Percentiles rank a stretch among this genome's conserved stretches.
These are phyloP conservation scores for Salvator merianae DNA, from an alignment of 2,113 vertebrate genomes.

Conservation along the genomic window DNA sequence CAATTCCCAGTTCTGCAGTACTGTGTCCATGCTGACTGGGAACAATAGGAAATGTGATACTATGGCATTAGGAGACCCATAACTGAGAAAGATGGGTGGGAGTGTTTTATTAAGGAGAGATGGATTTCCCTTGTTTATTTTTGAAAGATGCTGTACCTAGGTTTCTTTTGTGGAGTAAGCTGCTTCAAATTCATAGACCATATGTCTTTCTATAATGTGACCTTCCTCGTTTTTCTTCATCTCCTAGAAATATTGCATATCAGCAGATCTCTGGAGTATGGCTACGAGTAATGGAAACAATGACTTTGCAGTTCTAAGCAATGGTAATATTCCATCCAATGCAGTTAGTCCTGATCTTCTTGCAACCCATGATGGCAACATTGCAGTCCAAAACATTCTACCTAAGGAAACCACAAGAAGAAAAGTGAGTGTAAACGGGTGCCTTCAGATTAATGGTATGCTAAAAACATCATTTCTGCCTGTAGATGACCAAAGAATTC, in stretches of 20 bases:
- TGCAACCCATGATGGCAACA: constrained; percentile 58
- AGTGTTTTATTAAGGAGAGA: too few relatives aligned
- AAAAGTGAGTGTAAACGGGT: constrained; percentile 77
- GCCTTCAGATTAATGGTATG: constrained; percentile 76
- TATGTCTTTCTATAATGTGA: constrained; percentile 1
- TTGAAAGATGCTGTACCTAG: not conserved
- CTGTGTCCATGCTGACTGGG: too few relatives aligned
- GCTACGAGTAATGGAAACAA: constrained; percentile 71
- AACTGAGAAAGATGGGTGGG: too few relatives aligned
- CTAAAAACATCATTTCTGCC: constrained; percentile 76
- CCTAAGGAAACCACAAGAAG: constrained; percentile 65
- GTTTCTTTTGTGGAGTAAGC: not conserved
- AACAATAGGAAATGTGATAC: too few relatives aligned
- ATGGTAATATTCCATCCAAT: constrained; percentile 71
- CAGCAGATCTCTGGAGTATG: constrained; percentile 69
- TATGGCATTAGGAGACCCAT: too few relatives aligned
- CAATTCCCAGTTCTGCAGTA: too few relatives aligned
- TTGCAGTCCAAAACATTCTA: constrained; percentile 44
- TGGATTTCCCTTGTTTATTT: too few relatives aligned
- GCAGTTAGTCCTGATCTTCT: constrained; percentile 43
- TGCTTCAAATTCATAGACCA: not conserved
- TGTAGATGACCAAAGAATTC: constrained; percentile 77
- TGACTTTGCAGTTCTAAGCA: constrained; percentile 73
- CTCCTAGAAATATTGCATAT: constrained; percentile 33
- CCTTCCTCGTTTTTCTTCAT: not conserved